Evolutionary conservation across 2,113 vertebrate species (phyloP), one percentile per base, ranked within the genome.

Genomic region (Boulengeromyrus knoepffleri): DNA sequence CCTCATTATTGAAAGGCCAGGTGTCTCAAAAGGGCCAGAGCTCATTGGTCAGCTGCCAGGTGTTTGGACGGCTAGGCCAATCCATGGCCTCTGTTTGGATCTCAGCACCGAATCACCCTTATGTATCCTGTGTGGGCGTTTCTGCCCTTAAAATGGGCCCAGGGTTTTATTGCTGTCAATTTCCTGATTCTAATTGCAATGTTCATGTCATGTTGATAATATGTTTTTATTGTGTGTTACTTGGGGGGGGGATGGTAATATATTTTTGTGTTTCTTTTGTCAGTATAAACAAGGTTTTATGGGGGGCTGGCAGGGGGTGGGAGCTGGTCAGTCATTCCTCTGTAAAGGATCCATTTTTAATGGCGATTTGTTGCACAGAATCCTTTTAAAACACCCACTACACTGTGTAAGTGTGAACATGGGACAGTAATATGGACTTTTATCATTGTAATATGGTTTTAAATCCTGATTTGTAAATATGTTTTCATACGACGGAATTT

Each of bases 401-500:
- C 94, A 91, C 90, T 91, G 92, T 93, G 86, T 56, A 80, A 77
- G 66, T 50, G 58, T 36, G 45, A 84, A 84, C 27, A 47, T 46
- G 36, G 85, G 56, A 87, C 27, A 53, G 70, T 46, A 58, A 66
- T 42, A 83, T 39, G 27, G 47, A 42, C 10, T 21, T 80, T 89
- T 45, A 21, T 87, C 47, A 56, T 87, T 87, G 47, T 56, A 47
- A 87, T 87, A 74, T 87, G 58, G 84, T 95, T 96, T 95, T 91
- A 90, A 94, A 93, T 95, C 94, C 92, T 92, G 93, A 94, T 91
- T 93, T 95, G 95, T 96, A 96, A 94, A 96, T 95, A 96, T 91
- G 93, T 95, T 96, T 96, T 96, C 94, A 95, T 95, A 96, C 91
- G 88, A 89, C 90, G 89, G 86, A 91, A 47, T 92, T 95, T 96